Evolutionary conservation across 2,888 invertebrate species (phyloP).

Genomic region (Ethmia dodecea): DNA sequence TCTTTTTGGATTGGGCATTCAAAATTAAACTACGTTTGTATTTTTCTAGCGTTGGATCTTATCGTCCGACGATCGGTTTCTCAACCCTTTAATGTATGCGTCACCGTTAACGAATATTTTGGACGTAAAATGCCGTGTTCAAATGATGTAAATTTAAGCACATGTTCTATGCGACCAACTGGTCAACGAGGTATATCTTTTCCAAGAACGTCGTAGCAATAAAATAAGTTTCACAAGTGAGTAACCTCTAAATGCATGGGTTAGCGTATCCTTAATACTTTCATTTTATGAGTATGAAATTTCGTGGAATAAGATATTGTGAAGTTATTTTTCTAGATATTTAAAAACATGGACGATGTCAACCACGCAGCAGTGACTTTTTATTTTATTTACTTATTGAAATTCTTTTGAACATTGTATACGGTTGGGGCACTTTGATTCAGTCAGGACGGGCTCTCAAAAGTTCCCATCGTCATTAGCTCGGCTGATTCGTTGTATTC

Average conservation of each 20-base stretch:
- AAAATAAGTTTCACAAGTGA: conserved; percentile 68
- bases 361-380: conserved; percentile 5
- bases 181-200: conserved; percentile 43
- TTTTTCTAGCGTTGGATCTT: conserved; percentile 57
- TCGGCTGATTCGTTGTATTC: conserved; percentile 53
- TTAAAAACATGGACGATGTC: neutral
- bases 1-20: conserved; percentile 55
- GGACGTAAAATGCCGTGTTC: conserved; percentile 33
- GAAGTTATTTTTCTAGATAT: conserved; percentile 10
- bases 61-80: conserved; percentile 58
- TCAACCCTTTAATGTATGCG: conserved; percentile 68
- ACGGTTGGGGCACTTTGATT: conserved; percentile 29
- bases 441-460: conserved; percentile 40
- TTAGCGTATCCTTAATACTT: conserved; percentile 55
- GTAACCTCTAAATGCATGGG: conserved; percentile 52
- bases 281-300: conserved; percentile 54
- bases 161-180: conserved; percentile 35
- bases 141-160: conserved; percentile 32
- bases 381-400: conserved; percentile 23
- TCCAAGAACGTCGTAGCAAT: conserved; percentile 50
- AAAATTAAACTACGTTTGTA: conserved; percentile 67
- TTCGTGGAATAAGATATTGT: conserved; percentile 39
- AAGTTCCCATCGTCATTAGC: conserved; percentile 55
- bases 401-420: conserved; percentile 21
- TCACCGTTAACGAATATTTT: conserved; percentile 51